Conservation (phyloP, 2,113 vertebrate species). For the Excalfactoria chinensis region DNA sequence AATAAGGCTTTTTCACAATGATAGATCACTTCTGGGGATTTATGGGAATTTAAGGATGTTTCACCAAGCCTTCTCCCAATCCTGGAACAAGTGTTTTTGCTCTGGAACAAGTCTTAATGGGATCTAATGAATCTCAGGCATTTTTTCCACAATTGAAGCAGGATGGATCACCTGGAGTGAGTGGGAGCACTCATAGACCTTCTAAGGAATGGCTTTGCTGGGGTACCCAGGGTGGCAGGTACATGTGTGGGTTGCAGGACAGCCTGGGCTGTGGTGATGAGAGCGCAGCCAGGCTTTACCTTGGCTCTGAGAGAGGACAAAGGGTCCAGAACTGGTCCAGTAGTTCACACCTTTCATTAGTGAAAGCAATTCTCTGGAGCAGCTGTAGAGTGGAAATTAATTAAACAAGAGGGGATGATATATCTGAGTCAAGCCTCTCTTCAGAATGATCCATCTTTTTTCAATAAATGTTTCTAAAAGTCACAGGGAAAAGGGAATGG, state of each 20-base stretch:
- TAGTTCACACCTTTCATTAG: neutral
- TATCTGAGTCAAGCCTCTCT: neutral
- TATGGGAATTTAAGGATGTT: neutral
- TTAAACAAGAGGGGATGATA: neutral
- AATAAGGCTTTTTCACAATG: neutral
- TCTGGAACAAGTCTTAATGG: neutral
- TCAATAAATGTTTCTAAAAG: conserved; percentile 38
- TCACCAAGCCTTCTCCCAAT: neutral
- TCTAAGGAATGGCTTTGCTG: neutral
- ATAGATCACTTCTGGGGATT: neutral
- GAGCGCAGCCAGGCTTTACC: neutral
- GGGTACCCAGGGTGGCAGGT: neutral
- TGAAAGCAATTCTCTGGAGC: neutral
- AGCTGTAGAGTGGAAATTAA: neutral
- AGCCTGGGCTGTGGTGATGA: neutral
- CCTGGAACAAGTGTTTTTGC: neutral
- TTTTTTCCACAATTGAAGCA: neutral
- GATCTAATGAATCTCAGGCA: neutral
- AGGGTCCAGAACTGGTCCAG: neutral
- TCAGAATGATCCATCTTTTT: neutral
- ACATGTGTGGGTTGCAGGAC: neutral
- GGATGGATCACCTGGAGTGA: neutral
- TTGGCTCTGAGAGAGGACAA: neutral
- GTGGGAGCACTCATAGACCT: neutral
- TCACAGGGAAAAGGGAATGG: conserved; percentile 13